Percentiles rank a stretch among this genome's conserved stretches.
Evolutionary conservation across 92 coral and sea anemone genomes (phyloP).

Genomic region (Pocillopora meandrina): DNA sequence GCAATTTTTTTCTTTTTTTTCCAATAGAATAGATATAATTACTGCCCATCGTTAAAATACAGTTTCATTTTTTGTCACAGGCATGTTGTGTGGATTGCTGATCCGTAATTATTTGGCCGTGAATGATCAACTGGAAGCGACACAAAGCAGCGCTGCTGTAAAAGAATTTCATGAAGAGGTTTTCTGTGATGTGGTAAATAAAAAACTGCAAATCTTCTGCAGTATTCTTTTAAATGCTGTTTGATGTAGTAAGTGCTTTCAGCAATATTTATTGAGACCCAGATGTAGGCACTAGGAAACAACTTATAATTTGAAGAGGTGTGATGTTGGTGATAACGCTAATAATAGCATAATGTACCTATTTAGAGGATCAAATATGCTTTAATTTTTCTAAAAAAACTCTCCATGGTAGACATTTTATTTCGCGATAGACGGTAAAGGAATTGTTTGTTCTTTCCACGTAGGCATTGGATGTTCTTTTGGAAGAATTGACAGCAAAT

Average conservation of each 20-base stretch:
- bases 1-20: neutral
- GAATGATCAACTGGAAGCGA: slow-evolving; percentile 50
- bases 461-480: slow-evolving; percentile 75
- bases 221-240: too few species aligned
- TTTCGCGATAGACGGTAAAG: neutral
- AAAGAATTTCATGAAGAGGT: slow-evolving; percentile 60
- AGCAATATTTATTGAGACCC: too few species aligned
- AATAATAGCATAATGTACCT: too few species aligned
- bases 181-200: slow-evolving; percentile 70
- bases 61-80: slow-evolving; percentile 16
- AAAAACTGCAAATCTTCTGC: neutral
- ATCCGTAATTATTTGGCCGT: slow-evolving; percentile 58
- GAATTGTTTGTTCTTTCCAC: neutral
- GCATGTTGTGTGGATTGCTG: slow-evolving; percentile 68
- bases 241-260: too few species aligned
- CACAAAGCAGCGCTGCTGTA: slow-evolving; percentile 55
- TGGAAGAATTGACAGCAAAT: slow-evolving; percentile 67
- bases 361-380: too few species aligned
- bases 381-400: too few species aligned
- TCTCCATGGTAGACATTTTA: neutral
- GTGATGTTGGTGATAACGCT: too few species aligned
- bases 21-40: neutral
- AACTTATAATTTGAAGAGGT: too few species aligned
- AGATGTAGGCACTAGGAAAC: too few species aligned
- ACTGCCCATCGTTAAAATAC: neutral